Conservation (phyloP, 1,140 invertebrate genomes). For the Bombus confusus region DNA sequence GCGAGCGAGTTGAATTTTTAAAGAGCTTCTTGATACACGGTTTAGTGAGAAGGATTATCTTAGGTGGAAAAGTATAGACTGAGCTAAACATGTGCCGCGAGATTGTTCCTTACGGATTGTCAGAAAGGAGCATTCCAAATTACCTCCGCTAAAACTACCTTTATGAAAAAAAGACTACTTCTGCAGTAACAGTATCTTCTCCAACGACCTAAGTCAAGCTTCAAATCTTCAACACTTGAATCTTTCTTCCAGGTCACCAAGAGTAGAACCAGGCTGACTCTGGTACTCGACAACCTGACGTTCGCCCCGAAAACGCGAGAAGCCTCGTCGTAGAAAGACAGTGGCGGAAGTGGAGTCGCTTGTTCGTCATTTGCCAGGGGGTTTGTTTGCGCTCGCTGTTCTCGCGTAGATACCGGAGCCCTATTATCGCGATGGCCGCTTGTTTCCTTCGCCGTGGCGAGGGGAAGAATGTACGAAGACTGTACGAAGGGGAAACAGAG, state of each 20-base stretch:
- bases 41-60: no score
- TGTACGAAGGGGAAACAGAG: not conserved
- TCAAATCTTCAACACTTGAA: not conserved
- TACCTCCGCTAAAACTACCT: no score
- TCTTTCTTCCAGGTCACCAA: not conserved
- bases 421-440: conserved; percentile 63
- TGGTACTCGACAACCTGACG: not conserved
- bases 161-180: no score
- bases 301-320: not conserved
- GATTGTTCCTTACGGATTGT: no score
- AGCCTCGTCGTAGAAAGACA: not conserved
- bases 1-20: no score
- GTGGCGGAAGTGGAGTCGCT: not conserved
- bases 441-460: conserved; percentile 45
- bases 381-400: conserved; percentile 52
- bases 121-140: no score
- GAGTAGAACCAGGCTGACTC: not conserved
- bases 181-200: no score
- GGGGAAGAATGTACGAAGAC: not conserved
- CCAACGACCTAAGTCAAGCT: no score
- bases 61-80: no score
- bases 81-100: no score
- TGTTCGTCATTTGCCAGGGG: conserved; percentile 47
- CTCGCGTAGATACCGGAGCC: conserved; percentile 31
- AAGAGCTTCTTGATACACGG: no score